Conservation (phyloP, 1,140 invertebrate genomes). For the Centruroides sculpturatus region DNA sequence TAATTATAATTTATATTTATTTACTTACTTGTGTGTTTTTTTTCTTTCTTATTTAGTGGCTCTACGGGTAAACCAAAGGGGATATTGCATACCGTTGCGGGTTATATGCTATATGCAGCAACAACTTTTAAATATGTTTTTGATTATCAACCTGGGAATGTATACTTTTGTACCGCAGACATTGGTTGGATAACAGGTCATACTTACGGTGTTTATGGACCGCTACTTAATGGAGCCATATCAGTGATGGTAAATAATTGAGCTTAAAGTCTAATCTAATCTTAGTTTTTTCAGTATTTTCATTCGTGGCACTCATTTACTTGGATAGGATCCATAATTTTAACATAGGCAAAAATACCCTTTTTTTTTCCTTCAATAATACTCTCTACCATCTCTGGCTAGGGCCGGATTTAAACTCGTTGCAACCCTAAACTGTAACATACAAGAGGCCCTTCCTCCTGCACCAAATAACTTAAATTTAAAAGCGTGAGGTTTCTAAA, state of each 20-base stretch:
- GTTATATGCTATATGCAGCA: conserved; percentile 79
- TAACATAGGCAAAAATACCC: background rate
- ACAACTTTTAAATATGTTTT: conserved; percentile 89
- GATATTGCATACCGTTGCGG: conserved; percentile 81
- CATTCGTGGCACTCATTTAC: background rate
- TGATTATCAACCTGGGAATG: conserved; percentile 75
- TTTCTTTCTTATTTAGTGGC: conserved; percentile 38
- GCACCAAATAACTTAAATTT: no score
- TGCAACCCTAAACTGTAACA: no score
- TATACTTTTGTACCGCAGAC: conserved; percentile 96
- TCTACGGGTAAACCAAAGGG: conserved; percentile 96
- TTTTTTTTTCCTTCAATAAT: no score
- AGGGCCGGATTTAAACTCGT: no score
- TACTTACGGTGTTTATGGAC: conserved; percentile 89
- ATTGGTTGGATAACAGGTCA: conserved; percentile 98
- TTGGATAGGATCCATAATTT: background rate
- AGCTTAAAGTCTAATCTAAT: background rate
- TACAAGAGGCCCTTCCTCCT: no score
- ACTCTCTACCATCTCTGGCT: no score
- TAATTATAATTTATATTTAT: no score
- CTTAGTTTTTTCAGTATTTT: background rate
- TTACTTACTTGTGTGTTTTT: no score
- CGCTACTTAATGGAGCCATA: conserved; percentile 73
- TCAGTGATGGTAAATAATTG: conserved; percentile 49
- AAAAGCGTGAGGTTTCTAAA: no score